Base-by-base conservation (phyloP, 2,888 invertebrate genomes). In the Troides oblongomaculatus region DNA sequence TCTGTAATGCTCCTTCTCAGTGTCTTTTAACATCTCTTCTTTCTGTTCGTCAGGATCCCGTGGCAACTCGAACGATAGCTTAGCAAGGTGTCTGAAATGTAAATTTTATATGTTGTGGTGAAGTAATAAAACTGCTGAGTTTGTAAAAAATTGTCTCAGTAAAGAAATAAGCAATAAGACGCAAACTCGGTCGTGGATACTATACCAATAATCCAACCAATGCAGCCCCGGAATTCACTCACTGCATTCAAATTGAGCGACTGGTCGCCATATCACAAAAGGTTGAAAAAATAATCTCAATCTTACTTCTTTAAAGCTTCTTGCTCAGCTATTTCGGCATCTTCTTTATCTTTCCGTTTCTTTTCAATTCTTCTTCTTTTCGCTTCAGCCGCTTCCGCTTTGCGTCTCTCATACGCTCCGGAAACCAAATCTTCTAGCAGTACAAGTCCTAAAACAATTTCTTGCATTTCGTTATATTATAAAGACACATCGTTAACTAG, bases 21-120 rank as follows among this genome's bases (percentile, higher is more conserved):
- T 91, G n/a, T 83, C 72, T 46, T 78, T 79, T 43, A 94, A 81
- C 81, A 96, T 86, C 72, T 93, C 88, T 14, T 73, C 67, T 72
- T 94, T 93, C 84, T 96, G 96, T 63, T 93, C 90, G 74, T 96
- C 96, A 0, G 95, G 94, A 72, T 94, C 93, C 14, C 94, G 88
- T 0, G 96, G 95, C 60, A 93, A 74, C 69, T 94, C 93, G 0
- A 95, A 95, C 83, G 94, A 90, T 53, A 93, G 78, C 71, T 84
- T 90, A 46, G 85, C 89, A 70, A 93, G 81, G 72, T 84, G 89
- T 72, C 95, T 95, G 78, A 1, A 76, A 69, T 53, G 10, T 8
- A 39, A 39, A 39, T 10, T 39, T 39, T 39, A 30, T 3, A 30
- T 30, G 30, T 30, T 30, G 30, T 3, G 4, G 30, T 3, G 30